Conservation (phyloP, 2,113 vertebrate genomes). For the Callospermophilus lateralis region DNA sequence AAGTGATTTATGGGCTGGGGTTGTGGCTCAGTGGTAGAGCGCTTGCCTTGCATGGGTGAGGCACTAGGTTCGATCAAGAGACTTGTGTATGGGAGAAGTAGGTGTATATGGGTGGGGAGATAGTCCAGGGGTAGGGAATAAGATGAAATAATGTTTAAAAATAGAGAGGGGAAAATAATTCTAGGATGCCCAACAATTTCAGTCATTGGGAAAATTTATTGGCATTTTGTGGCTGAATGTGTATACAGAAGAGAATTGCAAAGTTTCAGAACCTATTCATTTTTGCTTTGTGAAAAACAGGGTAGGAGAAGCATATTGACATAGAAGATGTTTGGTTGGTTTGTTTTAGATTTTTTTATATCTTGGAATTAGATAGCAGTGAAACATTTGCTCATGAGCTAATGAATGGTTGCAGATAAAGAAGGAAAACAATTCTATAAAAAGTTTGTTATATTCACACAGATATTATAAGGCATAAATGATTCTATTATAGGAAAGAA, state of each 20-base stretch:
- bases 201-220: background rate
- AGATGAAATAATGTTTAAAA: conserved; percentile 14
- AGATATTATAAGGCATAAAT: background rate
- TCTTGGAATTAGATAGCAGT: background rate
- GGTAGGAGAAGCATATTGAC: background rate
- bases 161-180: background rate
- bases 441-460: background rate
- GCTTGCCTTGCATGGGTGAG: too few species aligned
- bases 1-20: too few species aligned
- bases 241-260: background rate
- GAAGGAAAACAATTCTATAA: background rate
- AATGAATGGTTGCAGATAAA: background rate
- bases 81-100: background rate
- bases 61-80: too few species aligned
- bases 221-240: background rate
- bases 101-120: background rate
- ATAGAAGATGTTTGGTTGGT: background rate
- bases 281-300: background rate
- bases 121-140: background rate
- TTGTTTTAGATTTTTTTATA: background rate
- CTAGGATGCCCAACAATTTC: background rate
- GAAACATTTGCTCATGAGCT: background rate
- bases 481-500: background rate
- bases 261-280: background rate
- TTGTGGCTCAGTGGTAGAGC: too few species aligned